phyloP scores from a whole-genome alignment of 2,888 invertebrate species.

The Tholera decimalis region DNA sequence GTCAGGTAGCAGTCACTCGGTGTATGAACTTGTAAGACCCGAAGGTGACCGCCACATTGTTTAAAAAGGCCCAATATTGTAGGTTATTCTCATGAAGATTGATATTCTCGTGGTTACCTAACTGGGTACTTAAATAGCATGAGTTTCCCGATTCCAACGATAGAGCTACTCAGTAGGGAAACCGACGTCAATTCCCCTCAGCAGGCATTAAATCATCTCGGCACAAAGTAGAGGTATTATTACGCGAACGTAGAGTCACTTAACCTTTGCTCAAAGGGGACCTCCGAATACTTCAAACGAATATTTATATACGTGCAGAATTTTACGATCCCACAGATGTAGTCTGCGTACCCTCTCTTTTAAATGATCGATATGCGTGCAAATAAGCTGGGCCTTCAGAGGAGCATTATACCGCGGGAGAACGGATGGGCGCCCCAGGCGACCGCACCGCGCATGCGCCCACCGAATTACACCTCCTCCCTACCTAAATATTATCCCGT shows the following conservation, averaged over 20 bases:
- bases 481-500: slow-evolving; percentile 58
- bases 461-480: slow-evolving; percentile 66
- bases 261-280: slow-evolving; percentile 52
- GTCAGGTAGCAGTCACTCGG: slow-evolving; percentile 27
- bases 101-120: slow-evolving; percentile 5
- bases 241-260: slow-evolving; percentile 48
- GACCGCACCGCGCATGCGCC: slow-evolving; percentile 67
- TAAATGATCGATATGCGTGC: slow-evolving; percentile 69
- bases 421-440: slow-evolving; percentile 58
- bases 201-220: slow-evolving; percentile 38
- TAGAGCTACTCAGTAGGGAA: slow-evolving; percentile 7
- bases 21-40: slow-evolving; percentile 19
- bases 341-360: slow-evolving; percentile 56
- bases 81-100: neutral
- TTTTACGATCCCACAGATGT: slow-evolving; percentile 61
- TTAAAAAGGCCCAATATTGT: neutral
- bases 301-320: slow-evolving; percentile 56
- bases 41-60: slow-evolving; percentile 8
- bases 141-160: slow-evolving; percentile 15
- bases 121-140: slow-evolving; percentile 17
- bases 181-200: slow-evolving; percentile 30
- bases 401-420: slow-evolving; percentile 50
- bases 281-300: slow-evolving; percentile 51
- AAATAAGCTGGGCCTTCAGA: slow-evolving; percentile 62
- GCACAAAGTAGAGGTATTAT: slow-evolving; percentile 48